A percentile compares a stretch with the other conserved stretches of the same genome.
Evolutionary conservation across 2,888 invertebrate species (phyloP).

Genomic region (Oasisia sp.): DNA sequence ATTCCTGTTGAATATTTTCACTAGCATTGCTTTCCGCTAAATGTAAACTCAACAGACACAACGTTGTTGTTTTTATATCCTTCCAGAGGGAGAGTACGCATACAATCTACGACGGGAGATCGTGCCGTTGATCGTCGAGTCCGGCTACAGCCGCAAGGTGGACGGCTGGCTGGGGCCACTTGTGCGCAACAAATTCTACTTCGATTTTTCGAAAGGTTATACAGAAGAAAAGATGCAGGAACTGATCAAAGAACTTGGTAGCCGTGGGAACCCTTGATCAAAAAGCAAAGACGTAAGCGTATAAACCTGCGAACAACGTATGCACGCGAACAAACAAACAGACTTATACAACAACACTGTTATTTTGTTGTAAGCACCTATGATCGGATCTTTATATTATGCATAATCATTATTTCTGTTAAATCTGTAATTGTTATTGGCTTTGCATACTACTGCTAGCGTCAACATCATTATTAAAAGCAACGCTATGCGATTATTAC

Average conservation of each 20-base stretch:
- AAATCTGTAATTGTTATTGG: too few species aligned
- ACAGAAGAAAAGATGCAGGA: neutral
- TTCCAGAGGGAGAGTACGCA: slow-evolving; percentile 40
- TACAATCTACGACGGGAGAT: slow-evolving; percentile 34
- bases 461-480: neutral
- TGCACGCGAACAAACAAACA: too few species aligned
- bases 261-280: neutral
- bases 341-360: too few species aligned
- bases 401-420: too few species aligned
- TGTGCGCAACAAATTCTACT: slow-evolving; percentile 36
- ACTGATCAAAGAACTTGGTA: neutral
- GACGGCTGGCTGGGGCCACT: slow-evolving; percentile 42
- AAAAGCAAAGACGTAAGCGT: too few species aligned
- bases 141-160: slow-evolving; percentile 34
- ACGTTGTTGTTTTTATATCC: too few species aligned
- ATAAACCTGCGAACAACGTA: neutral
- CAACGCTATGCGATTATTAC: neutral
- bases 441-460: too few species aligned
- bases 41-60: too few species aligned
- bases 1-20: too few species aligned
- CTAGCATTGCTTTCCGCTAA: too few species aligned
- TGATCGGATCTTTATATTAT: too few species aligned
- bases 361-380: too few species aligned
- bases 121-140: slow-evolving; percentile 36
- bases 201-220: slow-evolving; percentile 25